These are phyloP conservation scores for Laticauda colubrina DNA, from an alignment of 2,113 vertebrate species.

Conservation along the genomic window DNA sequence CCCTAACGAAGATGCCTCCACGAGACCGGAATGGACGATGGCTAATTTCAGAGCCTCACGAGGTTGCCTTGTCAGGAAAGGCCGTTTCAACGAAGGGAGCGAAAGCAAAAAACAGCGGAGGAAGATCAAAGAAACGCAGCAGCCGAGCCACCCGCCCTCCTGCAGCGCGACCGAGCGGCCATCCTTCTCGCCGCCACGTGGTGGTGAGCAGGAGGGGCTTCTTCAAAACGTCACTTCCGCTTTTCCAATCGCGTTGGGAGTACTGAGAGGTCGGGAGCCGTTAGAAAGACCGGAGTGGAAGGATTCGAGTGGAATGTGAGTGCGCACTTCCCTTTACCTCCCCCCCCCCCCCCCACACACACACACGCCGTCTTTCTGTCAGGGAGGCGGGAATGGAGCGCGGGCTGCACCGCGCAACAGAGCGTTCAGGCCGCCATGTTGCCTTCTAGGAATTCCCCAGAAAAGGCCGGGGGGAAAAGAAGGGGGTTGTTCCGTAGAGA, in stretches of 20 bases:
- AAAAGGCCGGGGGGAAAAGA: too few relatives aligned
- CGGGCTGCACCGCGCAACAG: accelerated
- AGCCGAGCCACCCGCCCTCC: accelerated
- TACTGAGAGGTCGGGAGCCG: not conserved
- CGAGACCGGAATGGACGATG: not conserved
- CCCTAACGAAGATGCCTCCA: not conserved
- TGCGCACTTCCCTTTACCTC: not conserved
- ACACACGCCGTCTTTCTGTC: not conserved
- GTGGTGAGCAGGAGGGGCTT: not conserved
- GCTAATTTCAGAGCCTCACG: not conserved
- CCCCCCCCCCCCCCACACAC: too few relatives aligned
- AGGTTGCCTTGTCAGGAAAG: not conserved
- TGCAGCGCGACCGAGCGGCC: not conserved
- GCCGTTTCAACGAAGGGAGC: not conserved
- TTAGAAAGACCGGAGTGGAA: not conserved
- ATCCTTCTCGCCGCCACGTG: not conserved
- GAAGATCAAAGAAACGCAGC: not conserved
- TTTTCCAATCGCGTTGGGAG: not conserved
- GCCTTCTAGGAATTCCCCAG: not conserved
- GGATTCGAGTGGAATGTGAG: not conserved
- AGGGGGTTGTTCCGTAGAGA: not conserved
- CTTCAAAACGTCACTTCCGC: conserved; percentile 46
- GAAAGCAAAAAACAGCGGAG: not conserved
- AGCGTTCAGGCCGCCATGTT: conserved; percentile 20
- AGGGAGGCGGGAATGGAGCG: not conserved